Evolutionary conservation across 1,140 invertebrate species (phyloP).

Genomic region (Drosophila sp.): DNA sequence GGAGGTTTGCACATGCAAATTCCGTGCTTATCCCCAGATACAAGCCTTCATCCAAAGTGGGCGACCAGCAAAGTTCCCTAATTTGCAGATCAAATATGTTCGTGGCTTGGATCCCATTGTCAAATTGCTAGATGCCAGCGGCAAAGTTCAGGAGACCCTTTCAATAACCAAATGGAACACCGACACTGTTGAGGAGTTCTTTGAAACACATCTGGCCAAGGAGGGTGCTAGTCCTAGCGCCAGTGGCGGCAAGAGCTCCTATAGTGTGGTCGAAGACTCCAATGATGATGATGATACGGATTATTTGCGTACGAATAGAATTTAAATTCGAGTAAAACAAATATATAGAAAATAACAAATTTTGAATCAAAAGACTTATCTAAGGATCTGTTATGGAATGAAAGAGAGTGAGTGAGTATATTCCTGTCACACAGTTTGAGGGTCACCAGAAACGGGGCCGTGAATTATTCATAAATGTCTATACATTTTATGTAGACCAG

Average conservation of each 20-base stretch:
- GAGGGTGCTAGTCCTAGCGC: conserved; percentile 13
- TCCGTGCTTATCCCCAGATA: conserved; percentile 97
- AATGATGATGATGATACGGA: conserved; percentile 65
- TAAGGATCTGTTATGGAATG: not conserved
- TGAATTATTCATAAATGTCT: too few relatives aligned
- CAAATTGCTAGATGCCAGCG: conserved; percentile 92
- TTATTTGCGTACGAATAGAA: conserved; percentile 70
- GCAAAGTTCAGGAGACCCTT: conserved; percentile 92
- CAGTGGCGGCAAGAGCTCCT: conserved; percentile 56
- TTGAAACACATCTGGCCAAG: conserved; percentile 90
- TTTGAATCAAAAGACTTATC: not conserved
- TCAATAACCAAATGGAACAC: conserved; percentile 99
- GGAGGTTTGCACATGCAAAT: conserved; percentile 97
- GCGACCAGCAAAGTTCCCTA: conserved; percentile 92
- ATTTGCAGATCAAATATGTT: conserved; percentile 94
- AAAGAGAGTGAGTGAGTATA: too few relatives aligned
- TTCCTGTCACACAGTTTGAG: conserved; percentile 14
- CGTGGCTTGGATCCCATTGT: conserved; percentile 96
- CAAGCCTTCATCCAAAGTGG: conserved; percentile 97
- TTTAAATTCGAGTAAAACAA: conserved; percentile 39
- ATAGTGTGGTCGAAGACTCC: conserved; percentile 73
- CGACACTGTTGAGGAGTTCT: conserved; percentile 97
- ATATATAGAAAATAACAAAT: conserved; percentile 33
- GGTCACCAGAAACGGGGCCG: not conserved
- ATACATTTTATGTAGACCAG: too few relatives aligned